Conservation (phyloP, 2,888 invertebrate genomes). For the Junonia oenone region DNA sequence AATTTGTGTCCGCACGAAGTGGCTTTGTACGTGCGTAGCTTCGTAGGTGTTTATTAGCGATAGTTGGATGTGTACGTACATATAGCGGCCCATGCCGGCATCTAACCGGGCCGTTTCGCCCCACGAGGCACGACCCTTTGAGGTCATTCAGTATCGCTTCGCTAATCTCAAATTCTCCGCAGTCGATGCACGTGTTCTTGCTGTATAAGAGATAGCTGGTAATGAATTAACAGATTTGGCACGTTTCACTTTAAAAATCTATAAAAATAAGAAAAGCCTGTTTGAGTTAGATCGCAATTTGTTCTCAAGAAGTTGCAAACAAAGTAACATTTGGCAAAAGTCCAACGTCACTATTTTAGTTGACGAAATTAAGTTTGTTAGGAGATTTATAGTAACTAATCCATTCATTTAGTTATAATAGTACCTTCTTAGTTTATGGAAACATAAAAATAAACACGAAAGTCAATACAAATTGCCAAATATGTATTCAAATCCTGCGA, state of each 20-base stretch:
- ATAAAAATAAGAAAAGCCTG: conserved; percentile 11
- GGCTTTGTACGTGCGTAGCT: conserved; percentile 68
- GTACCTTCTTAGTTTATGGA: too few species aligned
- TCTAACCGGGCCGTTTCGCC: conserved; percentile 29
- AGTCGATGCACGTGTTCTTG: conserved; percentile 48
- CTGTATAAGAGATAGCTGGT: conserved; percentile 40
- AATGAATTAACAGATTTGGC: conserved; percentile 40
- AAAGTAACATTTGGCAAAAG: conserved; percentile 66
- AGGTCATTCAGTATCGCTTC: conserved; percentile 60
- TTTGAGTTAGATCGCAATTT: conserved; percentile 37
- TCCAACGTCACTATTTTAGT: conserved; percentile 67
- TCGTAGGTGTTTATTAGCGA: conserved; percentile 72
- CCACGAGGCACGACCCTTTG: conserved; percentile 47
- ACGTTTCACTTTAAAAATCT: neutral
- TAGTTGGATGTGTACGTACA: conserved; percentile 37
- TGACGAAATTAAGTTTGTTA: conserved; percentile 51
- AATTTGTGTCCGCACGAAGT: conserved; percentile 74
- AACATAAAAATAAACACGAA: neutral
- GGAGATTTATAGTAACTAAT: conserved; percentile 25
- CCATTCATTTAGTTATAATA: neutral
- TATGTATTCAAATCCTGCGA: neutral
- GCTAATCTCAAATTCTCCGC: conserved; percentile 56
- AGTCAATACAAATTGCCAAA: neutral
- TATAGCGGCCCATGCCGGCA: conserved; percentile 28
- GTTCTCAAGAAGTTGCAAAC: conserved; percentile 54